These are phyloP conservation scores for Formica selysi DNA, from an alignment of 1,140 invertebrate species.

Conservation along the genomic window DNA sequence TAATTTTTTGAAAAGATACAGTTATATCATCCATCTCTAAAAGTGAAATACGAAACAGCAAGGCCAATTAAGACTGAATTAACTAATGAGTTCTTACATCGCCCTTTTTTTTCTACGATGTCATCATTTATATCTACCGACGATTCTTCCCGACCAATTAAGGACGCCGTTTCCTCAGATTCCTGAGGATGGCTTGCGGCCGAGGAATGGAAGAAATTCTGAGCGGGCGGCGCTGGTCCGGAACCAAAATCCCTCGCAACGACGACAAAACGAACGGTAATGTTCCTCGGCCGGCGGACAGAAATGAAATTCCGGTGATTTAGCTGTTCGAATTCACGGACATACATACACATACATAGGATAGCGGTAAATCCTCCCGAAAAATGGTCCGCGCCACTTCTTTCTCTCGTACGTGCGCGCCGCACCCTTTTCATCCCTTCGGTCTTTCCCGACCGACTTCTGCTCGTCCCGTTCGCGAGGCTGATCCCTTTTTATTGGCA, in stretches of 20 bases:
- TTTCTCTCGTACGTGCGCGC: constrained; percentile 58
- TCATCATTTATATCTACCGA: constrained; percentile 9
- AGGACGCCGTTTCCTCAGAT: constrained; percentile 61
- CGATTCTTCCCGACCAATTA: constrained; percentile 50
- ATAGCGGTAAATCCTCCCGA: constrained; percentile 75
- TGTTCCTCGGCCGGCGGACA: constrained; percentile 77
- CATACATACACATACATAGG: constrained; percentile 52
- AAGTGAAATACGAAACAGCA: not conserved
- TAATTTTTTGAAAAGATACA: not conserved
- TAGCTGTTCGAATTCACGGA: constrained; percentile 81
- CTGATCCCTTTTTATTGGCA: constrained; percentile 53
- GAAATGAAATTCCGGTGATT: constrained; percentile 85
- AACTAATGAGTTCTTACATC: constrained; percentile 11
- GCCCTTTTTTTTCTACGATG: not conserved
- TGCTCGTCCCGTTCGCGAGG: not conserved
- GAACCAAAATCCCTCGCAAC: constrained; percentile 69
- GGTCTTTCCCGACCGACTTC: constrained; percentile 30
- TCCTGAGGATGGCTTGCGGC: constrained; percentile 26
- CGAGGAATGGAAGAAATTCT: constrained; percentile 59
- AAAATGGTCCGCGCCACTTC: constrained; percentile 75
- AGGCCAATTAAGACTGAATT: constrained; percentile 8
- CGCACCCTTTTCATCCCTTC: constrained; percentile 19
- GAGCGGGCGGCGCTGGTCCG: constrained; percentile 18
- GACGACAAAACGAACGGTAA: constrained; percentile 79
- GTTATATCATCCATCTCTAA: not conserved